Evolutionary conservation across 2,888 invertebrate genomes (phyloP).

Genomic region (Dendrolimus houi): DNA sequence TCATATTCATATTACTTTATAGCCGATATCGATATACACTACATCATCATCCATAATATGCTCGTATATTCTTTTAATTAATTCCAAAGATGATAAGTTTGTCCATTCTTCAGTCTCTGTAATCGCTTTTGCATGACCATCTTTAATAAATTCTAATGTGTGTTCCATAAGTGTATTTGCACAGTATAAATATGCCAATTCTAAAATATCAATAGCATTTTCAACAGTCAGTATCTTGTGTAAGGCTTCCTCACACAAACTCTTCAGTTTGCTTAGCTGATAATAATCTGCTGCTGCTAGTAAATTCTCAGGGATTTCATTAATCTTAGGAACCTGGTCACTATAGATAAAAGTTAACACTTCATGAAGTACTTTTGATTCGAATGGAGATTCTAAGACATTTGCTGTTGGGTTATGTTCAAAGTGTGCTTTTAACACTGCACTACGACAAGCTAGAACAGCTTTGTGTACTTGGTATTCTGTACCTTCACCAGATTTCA

Average conservation of each 20-base stretch:
- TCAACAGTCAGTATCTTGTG: constrained; percentile 61
- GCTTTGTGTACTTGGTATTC: constrained; percentile 63
- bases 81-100: constrained; percentile 52
- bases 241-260: constrained; percentile 43
- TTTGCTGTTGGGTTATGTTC: constrained; percentile 64
- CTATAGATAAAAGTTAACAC: constrained; percentile 36
- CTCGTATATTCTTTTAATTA: constrained; percentile 62
- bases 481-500: constrained; percentile 53
- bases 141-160: constrained; percentile 64
- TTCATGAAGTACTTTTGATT: constrained; percentile 42
- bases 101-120: constrained; percentile 63
- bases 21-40: constrained; percentile 34
- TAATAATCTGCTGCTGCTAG: too few species aligned
- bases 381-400: constrained; percentile 51
- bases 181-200: constrained; percentile 60
- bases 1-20: constrained; percentile 12
- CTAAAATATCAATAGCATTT: constrained; percentile 61
- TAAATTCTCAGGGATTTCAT: constrained; percentile 58
- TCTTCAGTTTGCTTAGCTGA: too few species aligned
- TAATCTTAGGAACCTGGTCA: constrained; percentile 60
- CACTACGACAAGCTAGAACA: constrained; percentile 58
- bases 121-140: constrained; percentile 59
- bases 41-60: constrained; percentile 56
- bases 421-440: constrained; percentile 61
- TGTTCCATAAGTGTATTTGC: constrained; percentile 48